Conservation (phyloP, 2,113 vertebrate species). For the Montifringilla adamsi region DNA sequence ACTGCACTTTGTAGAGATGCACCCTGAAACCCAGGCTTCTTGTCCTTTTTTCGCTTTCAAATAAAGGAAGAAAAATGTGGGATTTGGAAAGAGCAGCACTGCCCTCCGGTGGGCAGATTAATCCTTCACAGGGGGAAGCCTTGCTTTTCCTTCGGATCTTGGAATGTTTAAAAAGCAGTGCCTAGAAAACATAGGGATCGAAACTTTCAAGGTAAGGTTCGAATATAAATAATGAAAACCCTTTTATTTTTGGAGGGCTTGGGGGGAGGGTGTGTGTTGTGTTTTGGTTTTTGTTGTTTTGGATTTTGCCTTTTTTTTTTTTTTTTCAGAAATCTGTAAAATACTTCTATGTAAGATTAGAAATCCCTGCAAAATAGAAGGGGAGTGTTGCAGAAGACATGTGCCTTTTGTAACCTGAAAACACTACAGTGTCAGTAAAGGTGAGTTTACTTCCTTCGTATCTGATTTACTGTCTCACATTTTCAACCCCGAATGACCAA, state of each 20-base stretch:
- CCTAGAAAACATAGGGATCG: background rate
- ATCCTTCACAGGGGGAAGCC: background rate
- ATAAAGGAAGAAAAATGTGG: rapidly evolving
- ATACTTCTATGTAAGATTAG: background rate
- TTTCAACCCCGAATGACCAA: rapidly evolving
- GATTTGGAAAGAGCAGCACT: conserved; percentile 37
- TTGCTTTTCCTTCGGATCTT: background rate
- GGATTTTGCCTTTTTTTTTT: rapidly evolving
- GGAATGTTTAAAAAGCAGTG: background rate
- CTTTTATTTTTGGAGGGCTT: background rate
- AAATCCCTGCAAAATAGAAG: background rate
- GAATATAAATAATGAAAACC: background rate
- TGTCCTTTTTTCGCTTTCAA: background rate
- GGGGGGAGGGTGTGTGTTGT: background rate
- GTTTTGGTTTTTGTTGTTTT: background rate
- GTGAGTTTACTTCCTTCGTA: background rate
- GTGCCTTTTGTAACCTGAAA: background rate
- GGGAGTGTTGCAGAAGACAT: background rate
- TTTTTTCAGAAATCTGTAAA: background rate
- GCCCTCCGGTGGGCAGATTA: conserved; percentile 26
- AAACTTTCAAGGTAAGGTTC: background rate
- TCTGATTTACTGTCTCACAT: background rate
- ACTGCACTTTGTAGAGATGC: background rate
- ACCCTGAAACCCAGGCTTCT: background rate
- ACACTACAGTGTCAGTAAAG: background rate